Conservation (phyloP, 1,140 invertebrate genomes). For the Pseudomyrmex concolor region DNA sequence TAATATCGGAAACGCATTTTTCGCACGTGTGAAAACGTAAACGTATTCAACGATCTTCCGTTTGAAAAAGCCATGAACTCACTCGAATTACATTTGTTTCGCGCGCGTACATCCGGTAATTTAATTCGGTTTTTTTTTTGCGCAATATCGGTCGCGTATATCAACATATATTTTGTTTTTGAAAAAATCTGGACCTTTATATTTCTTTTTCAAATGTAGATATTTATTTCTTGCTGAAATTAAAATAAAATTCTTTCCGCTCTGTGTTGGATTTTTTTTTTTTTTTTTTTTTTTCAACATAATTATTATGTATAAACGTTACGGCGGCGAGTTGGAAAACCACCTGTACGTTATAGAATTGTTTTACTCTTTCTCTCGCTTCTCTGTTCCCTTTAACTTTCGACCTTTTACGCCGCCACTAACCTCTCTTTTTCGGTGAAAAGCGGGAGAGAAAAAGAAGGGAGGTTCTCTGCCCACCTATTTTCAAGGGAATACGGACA, state of each 20-base stretch:
- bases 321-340: slow-evolving; percentile 3
- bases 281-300: not conserved
- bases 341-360: slow-evolving; percentile 35
- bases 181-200: not conserved
- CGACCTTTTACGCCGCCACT: slow-evolving; percentile 60
- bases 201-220: not conserved
- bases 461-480: slow-evolving; percentile 28
- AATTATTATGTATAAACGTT: slow-evolving; percentile 5
- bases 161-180: not conserved
- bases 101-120: not conserved
- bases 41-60: not conserved
- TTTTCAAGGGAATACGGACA: slow-evolving; percentile 62
- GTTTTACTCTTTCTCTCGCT: slow-evolving; percentile 15
- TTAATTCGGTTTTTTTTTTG: slow-evolving; percentile 31
- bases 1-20: slow-evolving; percentile 10
- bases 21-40: not conserved
- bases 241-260: not conserved
- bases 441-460: slow-evolving; percentile 26
- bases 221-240: slow-evolving; percentile 16
- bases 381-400: slow-evolving; percentile 69
- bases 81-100: not conserved
- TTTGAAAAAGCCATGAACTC: too few species aligned
- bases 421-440: slow-evolving; percentile 40
- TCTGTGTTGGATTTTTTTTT: not conserved
- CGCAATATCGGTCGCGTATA: slow-evolving; percentile 7